phyloP scores from a whole-genome alignment of 1,140 invertebrate genomes.

The Anagrus nilaparvatae region DNA sequence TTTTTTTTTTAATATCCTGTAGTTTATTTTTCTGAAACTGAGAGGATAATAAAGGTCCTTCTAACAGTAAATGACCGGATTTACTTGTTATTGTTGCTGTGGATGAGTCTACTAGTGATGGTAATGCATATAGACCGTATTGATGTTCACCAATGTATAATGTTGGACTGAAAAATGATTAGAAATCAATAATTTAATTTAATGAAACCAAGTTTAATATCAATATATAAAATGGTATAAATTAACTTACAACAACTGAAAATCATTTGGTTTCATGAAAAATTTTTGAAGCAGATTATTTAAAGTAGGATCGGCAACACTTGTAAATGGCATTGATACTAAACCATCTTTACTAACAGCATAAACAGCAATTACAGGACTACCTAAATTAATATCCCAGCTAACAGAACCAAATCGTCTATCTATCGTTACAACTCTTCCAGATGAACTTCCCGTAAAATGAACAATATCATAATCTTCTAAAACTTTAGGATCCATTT shows the following conservation, averaged over 20 bases:
- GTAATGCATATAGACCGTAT: conserved; percentile 81
- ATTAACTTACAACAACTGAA: conserved; percentile 62
- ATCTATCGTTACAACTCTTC: conserved; percentile 70
- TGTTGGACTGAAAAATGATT: conserved; percentile 60
- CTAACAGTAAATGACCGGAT: conserved; percentile 52
- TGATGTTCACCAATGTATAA: conserved; percentile 87
- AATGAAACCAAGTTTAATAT: not conserved
- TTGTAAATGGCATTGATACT: conserved; percentile 79
- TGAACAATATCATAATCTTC: conserved; percentile 80
- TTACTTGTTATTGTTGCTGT: conserved; percentile 60
- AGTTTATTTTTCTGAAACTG: conserved; percentile 23
- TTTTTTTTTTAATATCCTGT: conserved; percentile 8
- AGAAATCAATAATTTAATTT: conserved; percentile 1
- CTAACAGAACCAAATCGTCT: conserved; percentile 63
- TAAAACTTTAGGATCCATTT: conserved; percentile 60
- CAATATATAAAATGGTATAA: not conserved
- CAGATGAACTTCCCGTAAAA: conserved; percentile 82
- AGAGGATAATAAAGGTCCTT: conserved; percentile 48
- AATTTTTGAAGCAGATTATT: conserved; percentile 59
- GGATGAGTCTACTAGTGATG: conserved; percentile 80
- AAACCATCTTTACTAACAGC: conserved; percentile 67
- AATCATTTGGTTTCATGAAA: conserved; percentile 52
- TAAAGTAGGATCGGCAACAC: conserved; percentile 77
- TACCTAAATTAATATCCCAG: conserved; percentile 79
- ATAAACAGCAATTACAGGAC: conserved; percentile 88